phyloP scores from a whole-genome alignment of 2,113 vertebrate species.

The Cariama cristata region DNA sequence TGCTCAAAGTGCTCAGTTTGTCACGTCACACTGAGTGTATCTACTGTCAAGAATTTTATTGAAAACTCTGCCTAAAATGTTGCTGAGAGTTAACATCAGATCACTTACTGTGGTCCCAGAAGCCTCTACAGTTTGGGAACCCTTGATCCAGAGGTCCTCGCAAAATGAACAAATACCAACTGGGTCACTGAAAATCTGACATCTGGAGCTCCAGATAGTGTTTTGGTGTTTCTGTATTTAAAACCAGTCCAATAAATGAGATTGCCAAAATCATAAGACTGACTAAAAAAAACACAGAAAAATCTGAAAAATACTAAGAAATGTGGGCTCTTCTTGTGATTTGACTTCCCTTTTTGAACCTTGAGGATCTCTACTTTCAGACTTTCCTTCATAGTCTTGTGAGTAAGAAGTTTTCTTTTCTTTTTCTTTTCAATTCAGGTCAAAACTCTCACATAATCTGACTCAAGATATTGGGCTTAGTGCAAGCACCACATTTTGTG shows the following conservation, averaged over 20 bases:
- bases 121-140: background rate
- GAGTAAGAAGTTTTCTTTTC: background rate
- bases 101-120: background rate
- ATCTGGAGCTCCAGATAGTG: background rate
- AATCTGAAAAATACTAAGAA: background rate
- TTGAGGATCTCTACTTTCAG: background rate
- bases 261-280: background rate
- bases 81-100: background rate
- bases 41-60: background rate
- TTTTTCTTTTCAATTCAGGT: background rate
- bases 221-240: background rate
- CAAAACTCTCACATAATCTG: conserved; percentile 1
- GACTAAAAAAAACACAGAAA: background rate
- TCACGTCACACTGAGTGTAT: background rate
- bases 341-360: background rate
- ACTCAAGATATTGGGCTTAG: background rate
- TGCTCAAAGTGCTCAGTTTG: background rate
- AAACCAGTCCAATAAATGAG: background rate
- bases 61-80: background rate
- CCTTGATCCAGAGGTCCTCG: background rate
- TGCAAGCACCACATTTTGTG: background rate
- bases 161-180: background rate
- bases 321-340: background rate
- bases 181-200: background rate
- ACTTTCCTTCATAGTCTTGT: background rate